A percentile compares a stretch with the other conserved stretches of the same genome.
Evolutionary conservation across 2,113 vertebrate genomes (phyloP).

Genomic region (Pimephales promelas): DNA sequence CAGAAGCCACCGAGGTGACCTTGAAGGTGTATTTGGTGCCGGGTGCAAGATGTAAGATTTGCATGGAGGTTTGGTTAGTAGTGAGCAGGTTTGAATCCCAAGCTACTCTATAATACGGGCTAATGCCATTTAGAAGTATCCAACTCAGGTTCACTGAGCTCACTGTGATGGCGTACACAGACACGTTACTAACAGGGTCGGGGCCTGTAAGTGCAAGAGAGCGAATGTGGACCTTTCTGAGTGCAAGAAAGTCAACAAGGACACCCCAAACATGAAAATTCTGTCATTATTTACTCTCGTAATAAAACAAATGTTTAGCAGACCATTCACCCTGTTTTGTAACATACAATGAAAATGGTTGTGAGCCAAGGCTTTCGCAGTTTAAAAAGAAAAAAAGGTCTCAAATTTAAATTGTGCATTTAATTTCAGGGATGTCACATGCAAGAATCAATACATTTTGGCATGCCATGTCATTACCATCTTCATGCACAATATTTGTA

Average conservation of each 20-base stretch:
- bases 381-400: not conserved
- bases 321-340: not conserved
- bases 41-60: constrained; percentile 6
- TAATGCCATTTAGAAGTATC: constrained; percentile 11
- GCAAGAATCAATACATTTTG: not conserved
- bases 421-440: not conserved
- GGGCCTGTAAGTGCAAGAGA: constrained; percentile 35
- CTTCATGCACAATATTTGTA: constrained; percentile 6
- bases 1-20: constrained; percentile 36
- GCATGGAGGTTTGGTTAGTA: not conserved
- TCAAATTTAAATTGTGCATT: not conserved
- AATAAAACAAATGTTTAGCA: not conserved
- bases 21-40: constrained; percentile 36
- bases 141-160: constrained; percentile 20
- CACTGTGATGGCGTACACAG: constrained; percentile 1
- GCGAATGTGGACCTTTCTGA: not conserved
- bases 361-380: not conserved
- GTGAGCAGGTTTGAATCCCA: not conserved
- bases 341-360: not conserved
- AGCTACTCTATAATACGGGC: constrained; percentile 26
- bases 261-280: not conserved
- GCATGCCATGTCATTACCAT: not conserved
- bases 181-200: not conserved
- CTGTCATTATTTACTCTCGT: not conserved
- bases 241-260: not conserved